These are phyloP conservation scores for Campylomormyrus numenius DNA, from an alignment of 2,113 vertebrate species.

Conservation along the genomic window DNA sequence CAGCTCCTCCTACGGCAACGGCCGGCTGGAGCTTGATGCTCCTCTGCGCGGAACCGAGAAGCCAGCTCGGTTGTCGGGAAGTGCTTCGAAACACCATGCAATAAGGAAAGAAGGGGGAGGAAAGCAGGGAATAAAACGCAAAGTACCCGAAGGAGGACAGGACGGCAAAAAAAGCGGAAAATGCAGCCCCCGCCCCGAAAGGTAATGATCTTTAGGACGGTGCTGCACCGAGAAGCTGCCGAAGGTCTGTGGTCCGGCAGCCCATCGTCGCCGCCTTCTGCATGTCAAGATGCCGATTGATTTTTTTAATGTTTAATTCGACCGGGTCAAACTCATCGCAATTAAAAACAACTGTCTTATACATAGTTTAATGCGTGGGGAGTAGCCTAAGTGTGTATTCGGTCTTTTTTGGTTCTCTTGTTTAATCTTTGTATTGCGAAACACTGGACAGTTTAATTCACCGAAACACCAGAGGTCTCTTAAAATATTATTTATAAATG, in stretches of 20 bases:
- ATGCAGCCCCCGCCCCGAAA: constrained; percentile 57
- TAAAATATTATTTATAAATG: not conserved
- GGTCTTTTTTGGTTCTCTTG: not conserved
- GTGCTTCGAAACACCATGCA: not conserved
- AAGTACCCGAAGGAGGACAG: not conserved
- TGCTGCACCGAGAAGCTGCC: not conserved
- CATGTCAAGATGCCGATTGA: not conserved
- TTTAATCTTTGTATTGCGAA: not conserved
- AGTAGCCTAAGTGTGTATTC: not conserved
- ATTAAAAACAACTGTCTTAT: not conserved
- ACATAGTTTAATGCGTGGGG: not conserved
- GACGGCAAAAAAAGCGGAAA: not conserved
- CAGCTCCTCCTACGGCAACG: constrained; percentile 5
- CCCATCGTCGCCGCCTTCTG: not conserved
- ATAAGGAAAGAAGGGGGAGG: not conserved
- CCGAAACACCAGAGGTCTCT: not conserved
- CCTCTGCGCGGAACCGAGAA: not conserved
- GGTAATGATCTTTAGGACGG: constrained; percentile 35
- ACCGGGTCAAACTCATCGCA: not conserved
- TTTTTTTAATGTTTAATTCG: not conserved
- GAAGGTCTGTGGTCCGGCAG: not conserved
- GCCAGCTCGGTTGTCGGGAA: not conserved
- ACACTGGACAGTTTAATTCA: not conserved
- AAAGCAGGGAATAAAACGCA: not conserved
- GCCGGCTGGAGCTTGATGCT: not conserved